Base-by-base conservation (phyloP, 2,797 vertebrate species). In the Sebastes hubbsi region DNA sequence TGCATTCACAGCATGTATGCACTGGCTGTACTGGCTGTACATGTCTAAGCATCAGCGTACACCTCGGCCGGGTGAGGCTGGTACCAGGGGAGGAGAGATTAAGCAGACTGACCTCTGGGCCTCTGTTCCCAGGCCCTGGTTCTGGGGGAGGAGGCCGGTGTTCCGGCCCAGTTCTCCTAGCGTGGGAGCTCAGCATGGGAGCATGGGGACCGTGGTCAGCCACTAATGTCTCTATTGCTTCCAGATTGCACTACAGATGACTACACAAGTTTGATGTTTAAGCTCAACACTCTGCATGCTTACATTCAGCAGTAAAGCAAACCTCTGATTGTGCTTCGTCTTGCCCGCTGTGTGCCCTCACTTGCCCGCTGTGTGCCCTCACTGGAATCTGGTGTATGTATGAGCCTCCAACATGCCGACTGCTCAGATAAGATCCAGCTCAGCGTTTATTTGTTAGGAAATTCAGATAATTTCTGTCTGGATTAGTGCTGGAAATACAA, bases 141-240 rank as follows among this genome's bases (percentile, higher is more conserved):
- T 93, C 90, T 90, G 69, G 89, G 87, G 84, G 87, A 82, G 81
- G 88, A 89, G 89, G 87, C 71, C 81, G 61, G 80, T 74, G 89
- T 92, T 95, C 90, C 75, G 84, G 91, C 89, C 91, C 90, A 89
- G 90, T 93, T 91, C 82, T 91, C 87, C 78, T 90, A 91, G 91
- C 87, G 88, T 95, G 93, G 93, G 94, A 95, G 93, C 90, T 86
- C 82, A 87, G 92, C 69, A 81, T 86, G 77, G 84, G 92, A 93
- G 93, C 86, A 81, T 78, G 30, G 88, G 89, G 91, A 92, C 68
- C 49, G 77, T 85, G 91, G 91, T 94, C 91, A 92, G 88, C 84
- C 88, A 67, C 89, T 94, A 91, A 93, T 92, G 87, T 85, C 79
- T 92, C 88, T 91, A 95, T 95, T 96, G 88, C 94, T 95, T 96